phyloP scores from a whole-genome alignment of 2,797 vertebrate species.

The Rhinatrema bivittatum region DNA sequence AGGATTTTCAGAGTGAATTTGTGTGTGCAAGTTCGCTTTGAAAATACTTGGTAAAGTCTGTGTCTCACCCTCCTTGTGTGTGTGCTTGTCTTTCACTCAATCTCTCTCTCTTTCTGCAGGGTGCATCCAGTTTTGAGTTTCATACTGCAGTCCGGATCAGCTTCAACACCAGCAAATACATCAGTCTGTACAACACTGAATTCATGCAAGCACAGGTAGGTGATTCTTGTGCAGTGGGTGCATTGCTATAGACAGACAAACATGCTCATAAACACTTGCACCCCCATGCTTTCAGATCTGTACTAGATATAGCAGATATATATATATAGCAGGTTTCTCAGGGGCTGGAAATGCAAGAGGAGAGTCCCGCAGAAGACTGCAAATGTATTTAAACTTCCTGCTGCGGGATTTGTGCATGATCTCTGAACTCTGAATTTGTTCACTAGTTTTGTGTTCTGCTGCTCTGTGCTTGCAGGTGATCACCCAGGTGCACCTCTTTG shows the following conservation, averaged over 20 bases:
- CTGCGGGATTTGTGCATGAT: background rate
- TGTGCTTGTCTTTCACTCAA: background rate
- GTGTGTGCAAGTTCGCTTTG: too few relatives aligned
- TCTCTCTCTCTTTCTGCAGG: background rate
- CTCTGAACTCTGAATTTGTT: background rate
- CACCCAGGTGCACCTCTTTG: slow-evolving; percentile 23
- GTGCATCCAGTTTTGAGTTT: slow-evolving; percentile 11
- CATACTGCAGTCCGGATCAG: slow-evolving; percentile 25
- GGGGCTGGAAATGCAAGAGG: too few relatives aligned
- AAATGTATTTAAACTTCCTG: background rate
- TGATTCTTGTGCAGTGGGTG: background rate
- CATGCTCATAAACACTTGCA: accelerated
- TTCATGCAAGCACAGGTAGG: slow-evolving; percentile 29
- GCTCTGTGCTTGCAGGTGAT: slow-evolving; percentile 7
- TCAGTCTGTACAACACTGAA: slow-evolving; percentile 16
- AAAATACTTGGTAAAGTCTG: too few relatives aligned
- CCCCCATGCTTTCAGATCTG: background rate
- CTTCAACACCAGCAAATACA: slow-evolving; percentile 34
- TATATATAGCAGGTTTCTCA: background rate
- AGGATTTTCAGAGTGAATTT: too few relatives aligned
- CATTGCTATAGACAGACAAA: background rate
- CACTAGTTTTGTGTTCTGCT: background rate
- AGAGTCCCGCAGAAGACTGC: background rate
- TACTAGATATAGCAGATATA: background rate
- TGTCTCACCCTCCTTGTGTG: too few relatives aligned